Base-by-base conservation (phyloP, 2,797 vertebrate species). In the Anguilla anguilla region DNA sequence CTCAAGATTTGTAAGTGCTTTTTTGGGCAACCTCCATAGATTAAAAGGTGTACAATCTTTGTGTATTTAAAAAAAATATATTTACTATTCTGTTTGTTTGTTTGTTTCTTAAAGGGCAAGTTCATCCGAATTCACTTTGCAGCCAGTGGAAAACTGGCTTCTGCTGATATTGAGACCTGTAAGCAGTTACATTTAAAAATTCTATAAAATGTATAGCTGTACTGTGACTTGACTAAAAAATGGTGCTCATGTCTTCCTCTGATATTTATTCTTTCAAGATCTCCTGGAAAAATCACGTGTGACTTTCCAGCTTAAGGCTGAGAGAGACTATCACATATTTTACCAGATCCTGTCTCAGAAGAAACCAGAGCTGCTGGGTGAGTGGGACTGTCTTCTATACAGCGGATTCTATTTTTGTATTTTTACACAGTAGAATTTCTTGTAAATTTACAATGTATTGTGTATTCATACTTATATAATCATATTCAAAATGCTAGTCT, bases 61-160 rank as follows among this genome's bases (percentile, higher is more conserved):
- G 13, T 49, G 43, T 51, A 51, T 51, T 82, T 25, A 49, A 51
- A 82, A n/a, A 82, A 25, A n/a, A n/a, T 25, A 49, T n/a, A 49
- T 82, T 9, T 19, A 19, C 6, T 46, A 46, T 22, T 25, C 3
- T n/a, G 6, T 81, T 11, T n/a, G 6, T 81, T 13, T 43, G 35
- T 43, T 19, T 79, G 6, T 0, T 89, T 67, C 69, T 84, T 81
- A 77, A 84, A 97, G 96, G 97, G 97, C 89, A 98, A 98, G 94
- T 98, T 98, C 91, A 98, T 97, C 91, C 94, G 97, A 90, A 98
- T 97, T 91, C 97, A 97, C 91, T 98, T 98, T 87, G 97, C 95
- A 59, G 95, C 96, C 88, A 97, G 95, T 67, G 97, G 97, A 25
- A 98, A 97, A 88, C 87, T 97, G 90, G 95, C 96, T 31, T 97